These are phyloP conservation scores for Pseudeuparius sepicola DNA, from an alignment of 2,888 invertebrate species.

Conservation along the genomic window DNA sequence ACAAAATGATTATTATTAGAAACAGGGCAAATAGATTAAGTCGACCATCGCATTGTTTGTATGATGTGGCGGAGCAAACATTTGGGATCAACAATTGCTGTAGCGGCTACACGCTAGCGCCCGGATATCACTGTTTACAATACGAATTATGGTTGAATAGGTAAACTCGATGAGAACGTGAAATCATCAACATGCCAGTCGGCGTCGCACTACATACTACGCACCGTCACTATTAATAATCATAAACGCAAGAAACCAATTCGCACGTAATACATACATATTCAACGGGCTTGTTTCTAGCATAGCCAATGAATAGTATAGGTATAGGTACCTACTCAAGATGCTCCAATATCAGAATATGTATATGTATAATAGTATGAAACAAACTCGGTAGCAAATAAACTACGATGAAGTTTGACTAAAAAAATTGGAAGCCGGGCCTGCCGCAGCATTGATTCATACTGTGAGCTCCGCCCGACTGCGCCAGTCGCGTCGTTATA, in stretches of 20 bases:
- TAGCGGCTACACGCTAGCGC: constrained; percentile 25
- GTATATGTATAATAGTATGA: no score
- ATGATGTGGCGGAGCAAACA: constrained; percentile 32
- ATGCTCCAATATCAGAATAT: no score
- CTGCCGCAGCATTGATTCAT: no score
- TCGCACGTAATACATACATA: constrained; percentile 21
- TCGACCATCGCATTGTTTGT: constrained; percentile 31
- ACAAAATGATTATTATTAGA: constrained; percentile 25
- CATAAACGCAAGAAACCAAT: constrained; percentile 23
- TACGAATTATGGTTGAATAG: constrained; percentile 32
- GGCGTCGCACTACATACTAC: constrained; percentile 23
- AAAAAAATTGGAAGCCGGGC: no score
- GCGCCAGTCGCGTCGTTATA: no score
- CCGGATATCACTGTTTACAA: constrained; percentile 31
- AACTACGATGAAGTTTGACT: no score
- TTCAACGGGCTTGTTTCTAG: no score
- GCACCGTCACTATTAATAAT: constrained; percentile 25
- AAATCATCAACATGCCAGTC: constrained; percentile 31
- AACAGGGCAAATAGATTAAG: constrained; percentile 27
- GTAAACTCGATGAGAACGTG: constrained; percentile 33
- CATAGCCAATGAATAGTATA: no score
- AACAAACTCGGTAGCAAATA: no score
- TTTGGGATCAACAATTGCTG: constrained; percentile 32
- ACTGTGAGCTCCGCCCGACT: no score
- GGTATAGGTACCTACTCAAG: no score